Base-by-base conservation (phyloP, 2,888 invertebrate species). In the Poecilus cupreus region DNA sequence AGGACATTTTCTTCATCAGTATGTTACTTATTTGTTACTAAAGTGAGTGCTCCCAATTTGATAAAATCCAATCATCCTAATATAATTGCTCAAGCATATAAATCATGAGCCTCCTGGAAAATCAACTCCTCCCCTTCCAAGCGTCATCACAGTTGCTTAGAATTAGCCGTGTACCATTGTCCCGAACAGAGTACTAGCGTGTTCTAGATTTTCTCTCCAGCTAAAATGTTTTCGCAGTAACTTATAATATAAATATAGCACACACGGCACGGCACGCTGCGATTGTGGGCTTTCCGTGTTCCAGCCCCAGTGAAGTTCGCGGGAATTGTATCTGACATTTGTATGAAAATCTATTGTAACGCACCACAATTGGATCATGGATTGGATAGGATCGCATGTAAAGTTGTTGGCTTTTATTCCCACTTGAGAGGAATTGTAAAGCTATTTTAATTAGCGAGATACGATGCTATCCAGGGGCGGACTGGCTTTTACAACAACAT, bases 141-240 rank as follows among this genome's bases (percentile, higher is more conserved):
- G 0, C 4, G 8, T 5, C 32, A 3, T 3, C 32, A 8, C 32
- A 32, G 32, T 32, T 1, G 32, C 4, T 32, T 32, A 32, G 32
- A 32, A 32, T 32, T 32, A 32, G 22, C 20, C 54, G 18, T 11
- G 54, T 54, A 54, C 32, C 8, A 32, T 54, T 54, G 20, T 54
- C 20, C 54, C 11, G 20, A 54, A 1, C 20, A 22, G 11, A 6
- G 22, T 18, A 26, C 0, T 13, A 13, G 10, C 26, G 26, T 26
- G 60, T 60, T 54, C 22, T 11, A 22, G 22, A 22, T 54, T 60
- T 60, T 60, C 60, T 4, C 26, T 60, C 18, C 0, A 3, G 26
- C 24, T 60, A 24, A 60, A 60, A 60, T 60, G 60, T 60, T 60
- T 60, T 60, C 60, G 60, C 60, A 26, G 60, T 26, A 32, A 60